Percentiles rank a stretch among this genome's conserved stretches.
Evolutionary conservation across 2,797 vertebrate species (phyloP).

Genomic region (Eptatretus atami): DNA sequence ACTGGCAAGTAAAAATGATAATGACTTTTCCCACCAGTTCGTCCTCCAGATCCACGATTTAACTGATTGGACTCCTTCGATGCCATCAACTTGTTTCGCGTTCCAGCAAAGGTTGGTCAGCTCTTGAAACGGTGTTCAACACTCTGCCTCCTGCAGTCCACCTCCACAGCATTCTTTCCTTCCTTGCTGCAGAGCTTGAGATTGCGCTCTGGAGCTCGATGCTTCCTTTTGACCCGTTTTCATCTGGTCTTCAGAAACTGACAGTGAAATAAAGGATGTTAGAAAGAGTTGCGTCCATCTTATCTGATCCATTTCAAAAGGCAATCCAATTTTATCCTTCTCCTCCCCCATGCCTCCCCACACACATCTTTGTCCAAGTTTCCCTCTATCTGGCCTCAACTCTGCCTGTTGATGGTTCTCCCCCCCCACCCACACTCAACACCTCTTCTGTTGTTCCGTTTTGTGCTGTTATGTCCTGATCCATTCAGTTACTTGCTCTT

Average conservation of each 20-base stretch:
- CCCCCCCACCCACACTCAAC: too few relatives aligned
- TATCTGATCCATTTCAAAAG: too few relatives aligned
- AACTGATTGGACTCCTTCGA: constrained; percentile 73
- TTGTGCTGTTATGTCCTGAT: too few relatives aligned
- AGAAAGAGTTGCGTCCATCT: too few relatives aligned
- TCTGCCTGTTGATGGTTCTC: too few relatives aligned
- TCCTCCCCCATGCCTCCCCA: too few relatives aligned
- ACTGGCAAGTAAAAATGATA: too few relatives aligned
- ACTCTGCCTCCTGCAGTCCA: constrained; percentile 29
- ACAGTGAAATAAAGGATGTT: neutral
- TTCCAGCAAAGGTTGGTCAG: constrained; percentile 31
- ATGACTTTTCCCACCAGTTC: constrained; percentile 35
- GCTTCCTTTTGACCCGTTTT: constrained; percentile 50
- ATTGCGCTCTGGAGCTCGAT: constrained; percentile 46
- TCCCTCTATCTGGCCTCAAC: too few relatives aligned
- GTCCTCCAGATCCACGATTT: constrained; percentile 59
- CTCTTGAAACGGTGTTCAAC: constrained; percentile 33
- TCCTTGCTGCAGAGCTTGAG: constrained; percentile 39
- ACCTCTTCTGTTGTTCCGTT: too few relatives aligned
- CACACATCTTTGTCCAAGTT: too few relatives aligned
- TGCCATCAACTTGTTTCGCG: constrained; percentile 26
- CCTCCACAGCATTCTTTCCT: constrained; percentile 35
- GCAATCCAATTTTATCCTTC: too few relatives aligned
- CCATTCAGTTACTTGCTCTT: too few relatives aligned
- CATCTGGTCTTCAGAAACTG: constrained; percentile 76